phyloP scores from a whole-genome alignment of 2,797 vertebrate genomes.

The Rhabdomys pumilio region DNA sequence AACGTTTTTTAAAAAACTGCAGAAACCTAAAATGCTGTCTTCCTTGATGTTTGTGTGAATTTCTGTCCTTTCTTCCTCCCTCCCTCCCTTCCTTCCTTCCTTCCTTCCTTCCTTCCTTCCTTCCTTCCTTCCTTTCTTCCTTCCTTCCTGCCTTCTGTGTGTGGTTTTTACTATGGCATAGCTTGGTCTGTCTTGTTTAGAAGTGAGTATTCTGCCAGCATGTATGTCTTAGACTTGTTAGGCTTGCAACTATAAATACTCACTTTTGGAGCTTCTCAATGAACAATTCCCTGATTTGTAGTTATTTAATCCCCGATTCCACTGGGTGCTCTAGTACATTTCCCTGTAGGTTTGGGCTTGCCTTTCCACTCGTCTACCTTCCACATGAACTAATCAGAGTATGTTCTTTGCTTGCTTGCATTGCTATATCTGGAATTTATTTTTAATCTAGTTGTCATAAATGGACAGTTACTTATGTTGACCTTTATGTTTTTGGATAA shows the following conservation, averaged over 20 bases:
- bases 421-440: constrained; percentile 38
- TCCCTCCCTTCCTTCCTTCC: too few species aligned
- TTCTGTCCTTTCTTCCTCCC: neutral
- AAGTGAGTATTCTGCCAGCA: constrained; percentile 2
- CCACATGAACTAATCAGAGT: constrained; percentile 59
- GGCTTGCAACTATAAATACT: constrained; percentile 67
- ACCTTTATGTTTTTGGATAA: neutral
- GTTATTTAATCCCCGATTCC: constrained; percentile 73
- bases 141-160: neutral
- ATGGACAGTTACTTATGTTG: neutral
- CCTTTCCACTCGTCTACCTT: constrained; percentile 61
- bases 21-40: constrained; percentile 17
- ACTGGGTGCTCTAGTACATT: constrained; percentile 32
- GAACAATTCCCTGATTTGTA: constrained; percentile 59
- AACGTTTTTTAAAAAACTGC: neutral
- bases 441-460: constrained; percentile 12
- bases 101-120: too few species aligned
- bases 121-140: too few species aligned
- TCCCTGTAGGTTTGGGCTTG: constrained; percentile 54
- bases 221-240: constrained; percentile 29
- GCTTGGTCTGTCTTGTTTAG: constrained; percentile 25
- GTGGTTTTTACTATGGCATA: neutral
- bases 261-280: constrained; percentile 64
- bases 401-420: constrained; percentile 49
- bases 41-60: neutral